Evolutionary conservation across 2,797 vertebrate genomes (phyloP).

Genomic region (Thamnophis elegans): DNA sequence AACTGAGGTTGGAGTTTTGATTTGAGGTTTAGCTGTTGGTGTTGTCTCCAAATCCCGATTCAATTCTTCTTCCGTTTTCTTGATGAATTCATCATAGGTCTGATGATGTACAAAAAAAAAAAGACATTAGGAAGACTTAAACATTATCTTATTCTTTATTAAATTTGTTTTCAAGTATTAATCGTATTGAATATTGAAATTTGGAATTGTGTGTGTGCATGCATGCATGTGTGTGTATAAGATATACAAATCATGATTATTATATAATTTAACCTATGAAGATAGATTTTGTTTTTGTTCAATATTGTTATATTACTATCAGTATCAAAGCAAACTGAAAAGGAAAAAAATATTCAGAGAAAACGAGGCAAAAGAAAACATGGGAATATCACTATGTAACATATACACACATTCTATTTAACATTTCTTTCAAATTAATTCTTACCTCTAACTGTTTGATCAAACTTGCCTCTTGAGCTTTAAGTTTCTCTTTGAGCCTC

Average conservation of each 20-base stretch:
- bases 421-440: background rate
- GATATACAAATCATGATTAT: no score
- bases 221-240: background rate
- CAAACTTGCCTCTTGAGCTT: conserved; percentile 94
- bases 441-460: conserved; percentile 93
- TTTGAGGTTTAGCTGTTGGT: conserved; percentile 77
- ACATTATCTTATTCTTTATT: background rate
- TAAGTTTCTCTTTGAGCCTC: conserved; percentile 90
- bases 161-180: background rate
- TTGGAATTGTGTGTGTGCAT: background rate
- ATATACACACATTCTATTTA: background rate
- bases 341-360: background rate
- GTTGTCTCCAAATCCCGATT: conserved; percentile 79
- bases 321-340: background rate
- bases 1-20: conserved; percentile 76
- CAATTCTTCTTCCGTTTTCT: conserved; percentile 94
- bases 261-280: background rate
- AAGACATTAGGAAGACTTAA: background rate
- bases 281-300: background rate
- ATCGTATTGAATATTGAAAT: background rate
- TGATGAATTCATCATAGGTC: conserved; percentile 94
- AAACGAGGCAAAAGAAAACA: background rate
- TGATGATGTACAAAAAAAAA: conserved; percentile 60
- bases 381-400: background rate
- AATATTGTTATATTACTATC: background rate